Conservation (phyloP, 2,888 invertebrate species). For the Aethes cnicana region DNA sequence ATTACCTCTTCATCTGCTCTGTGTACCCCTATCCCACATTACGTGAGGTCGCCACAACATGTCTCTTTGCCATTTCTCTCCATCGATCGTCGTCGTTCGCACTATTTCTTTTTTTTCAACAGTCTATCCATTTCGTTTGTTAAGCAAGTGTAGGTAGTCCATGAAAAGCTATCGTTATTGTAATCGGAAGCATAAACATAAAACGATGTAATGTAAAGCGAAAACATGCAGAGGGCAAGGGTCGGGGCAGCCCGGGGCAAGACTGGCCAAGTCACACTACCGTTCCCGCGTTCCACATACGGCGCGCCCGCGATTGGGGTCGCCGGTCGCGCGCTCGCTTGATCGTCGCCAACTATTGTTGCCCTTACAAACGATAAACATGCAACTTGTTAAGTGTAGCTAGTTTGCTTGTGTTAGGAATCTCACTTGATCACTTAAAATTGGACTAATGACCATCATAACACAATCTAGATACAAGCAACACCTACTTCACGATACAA, state of each 20-base stretch:
- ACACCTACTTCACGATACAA: too few relatives aligned
- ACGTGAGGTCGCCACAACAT: too few relatives aligned
- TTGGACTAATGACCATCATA: constrained; percentile 15
- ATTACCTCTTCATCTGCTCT: neutral
- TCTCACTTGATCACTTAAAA: constrained; percentile 8
- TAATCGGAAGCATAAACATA: constrained; percentile 22
- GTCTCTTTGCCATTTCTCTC: too few relatives aligned
- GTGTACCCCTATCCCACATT: too few relatives aligned
- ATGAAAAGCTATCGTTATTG: constrained; percentile 26
- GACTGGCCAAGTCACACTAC: constrained; percentile 60
- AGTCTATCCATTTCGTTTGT: constrained; percentile 5
- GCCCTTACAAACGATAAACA: constrained; percentile 31
- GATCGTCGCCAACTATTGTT: constrained; percentile 32
- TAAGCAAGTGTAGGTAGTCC: constrained; percentile 6
- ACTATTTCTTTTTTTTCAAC: too few relatives aligned
- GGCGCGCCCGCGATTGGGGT: constrained; percentile 49
- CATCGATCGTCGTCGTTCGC: too few relatives aligned
- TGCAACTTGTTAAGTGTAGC: constrained; percentile 29
- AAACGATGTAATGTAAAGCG: constrained; percentile 32
- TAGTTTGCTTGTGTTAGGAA: constrained; percentile 19
- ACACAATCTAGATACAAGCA: neutral
- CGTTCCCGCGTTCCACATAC: constrained; percentile 78
- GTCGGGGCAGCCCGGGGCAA: constrained; percentile 60
- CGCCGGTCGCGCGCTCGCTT: constrained; percentile 37
- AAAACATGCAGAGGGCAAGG: constrained; percentile 40